Conservation (phyloP, 2,888 invertebrate species). For the Serrognathus titanus region DNA sequence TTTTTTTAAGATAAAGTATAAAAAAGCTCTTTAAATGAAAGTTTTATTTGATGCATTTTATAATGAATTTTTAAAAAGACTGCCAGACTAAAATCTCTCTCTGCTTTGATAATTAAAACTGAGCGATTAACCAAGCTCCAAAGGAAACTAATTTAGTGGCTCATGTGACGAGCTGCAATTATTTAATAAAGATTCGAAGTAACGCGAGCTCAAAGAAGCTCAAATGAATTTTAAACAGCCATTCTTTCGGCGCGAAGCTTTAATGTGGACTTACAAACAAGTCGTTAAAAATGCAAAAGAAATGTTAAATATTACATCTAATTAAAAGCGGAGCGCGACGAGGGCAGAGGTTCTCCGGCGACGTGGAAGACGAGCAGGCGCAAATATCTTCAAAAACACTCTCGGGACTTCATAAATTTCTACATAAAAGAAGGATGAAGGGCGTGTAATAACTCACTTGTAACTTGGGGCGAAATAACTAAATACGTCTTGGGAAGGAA, state of each 20-base stretch:
- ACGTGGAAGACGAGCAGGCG: constrained; percentile 20
- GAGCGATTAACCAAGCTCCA: no score
- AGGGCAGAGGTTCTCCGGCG: constrained; percentile 22
- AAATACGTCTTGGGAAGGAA: constrained; percentile 21
- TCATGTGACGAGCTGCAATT: background rate
- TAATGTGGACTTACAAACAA: constrained; percentile 21
- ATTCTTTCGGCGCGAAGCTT: constrained; percentile 18
- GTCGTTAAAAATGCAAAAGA: constrained; percentile 25
- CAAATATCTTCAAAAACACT: constrained; percentile 33
- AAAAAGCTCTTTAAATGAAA: no score
- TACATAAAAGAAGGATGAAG: constrained; percentile 31
- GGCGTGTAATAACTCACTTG: constrained; percentile 28
- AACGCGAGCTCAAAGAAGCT: constrained; percentile 1
- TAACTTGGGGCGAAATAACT: constrained; percentile 25
- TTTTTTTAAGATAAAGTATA: no score
- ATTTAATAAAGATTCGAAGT: background rate
- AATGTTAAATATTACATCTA: constrained; percentile 32
- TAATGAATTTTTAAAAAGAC: no score
- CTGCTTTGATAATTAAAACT: no score
- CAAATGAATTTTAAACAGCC: constrained; percentile 11
- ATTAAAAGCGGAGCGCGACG: constrained; percentile 28
- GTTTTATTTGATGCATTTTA: no score
- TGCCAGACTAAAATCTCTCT: no score
- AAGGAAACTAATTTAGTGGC: no score
- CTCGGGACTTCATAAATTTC: constrained; percentile 33